Evolutionary conservation across 2,797 vertebrate species (phyloP), one percentile per base, ranked within the genome.

Genomic region (Bradypodion pumilum): DNA sequence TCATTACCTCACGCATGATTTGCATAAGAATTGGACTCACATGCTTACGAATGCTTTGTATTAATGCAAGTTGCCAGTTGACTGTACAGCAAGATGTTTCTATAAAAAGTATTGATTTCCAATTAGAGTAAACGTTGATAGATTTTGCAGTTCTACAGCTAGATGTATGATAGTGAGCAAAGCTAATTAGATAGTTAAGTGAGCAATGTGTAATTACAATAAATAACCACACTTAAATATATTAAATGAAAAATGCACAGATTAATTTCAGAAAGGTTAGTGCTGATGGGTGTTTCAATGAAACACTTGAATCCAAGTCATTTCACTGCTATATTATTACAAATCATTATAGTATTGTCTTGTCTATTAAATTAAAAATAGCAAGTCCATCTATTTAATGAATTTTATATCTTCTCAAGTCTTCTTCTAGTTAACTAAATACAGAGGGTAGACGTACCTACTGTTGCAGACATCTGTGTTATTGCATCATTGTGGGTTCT

Each of bases 41-140:
- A n/a, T n/a, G n/a, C n/a, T n/a, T n/a, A n/a, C n/a, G n/a, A n/a
- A n/a, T n/a, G n/a, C n/a, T n/a, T n/a, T n/a, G n/a, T n/a, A n/a
- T n/a, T n/a, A n/a, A n/a, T n/a, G n/a, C n/a, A n/a, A n/a, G n/a
- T n/a, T 21, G 19, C 52, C 19, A 56, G 52, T 52, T 56, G 52
- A 56, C 52, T 56, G 13, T 68, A 29, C 32, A 83, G 46, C 49
- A n/a, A 78, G 59, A 73, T 46, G 1, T 60, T 85, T 86, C 1
- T 9, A 80, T 89, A 49, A 73, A 60, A 85, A 82, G 60, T 4
- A 40, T 4, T n/a, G n/a, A n/a, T 37, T 83, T 40, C 77, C 2
- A 1, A 66, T 79, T 9, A 81, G 46, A 78, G 72, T 63, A 2
- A 70, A 88, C 78, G 5, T 0, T n/a, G 12, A n/a, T 65, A 65